Evolutionary conservation across 2,888 invertebrate genomes (phyloP), one percentile per base, ranked within the genome.

Genomic region (Leptinotarsa tumamoca): DNA sequence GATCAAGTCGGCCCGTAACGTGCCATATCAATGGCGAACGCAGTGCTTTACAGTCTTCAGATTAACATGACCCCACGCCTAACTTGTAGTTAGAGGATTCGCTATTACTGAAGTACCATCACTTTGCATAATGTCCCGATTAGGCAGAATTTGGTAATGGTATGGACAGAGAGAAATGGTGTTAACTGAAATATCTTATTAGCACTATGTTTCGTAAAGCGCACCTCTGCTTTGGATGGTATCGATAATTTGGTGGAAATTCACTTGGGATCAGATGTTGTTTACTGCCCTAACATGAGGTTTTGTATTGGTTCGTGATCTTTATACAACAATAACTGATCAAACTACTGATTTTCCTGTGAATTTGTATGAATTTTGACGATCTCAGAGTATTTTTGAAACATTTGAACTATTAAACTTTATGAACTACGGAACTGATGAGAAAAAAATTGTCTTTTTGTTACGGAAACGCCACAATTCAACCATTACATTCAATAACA

Each of bases 1-100:
- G 84, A 86, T 85, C 85, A 27, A 82, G 83, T 82, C 82, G 80
- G 81, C 82, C 83, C 83, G 83, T 84, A 83, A 82, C 82, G 83
- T 82, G 83, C 84, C 83, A 82, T 83, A 85, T 85, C 84, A 83
- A 82, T 82, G 81, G 81, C 81, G 77, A 82, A 82, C 80, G 82
- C 81, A 81, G 77, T 82, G 80, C 82, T 74, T 72, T 54, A 78
- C 75, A 61, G 75, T 78, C 79, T 81, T 80, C 70, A 78, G 76
- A 79, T 80, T 81, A 80, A 78, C 79, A 58, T 75, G 71, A 70
- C 73, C 77, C 68, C 61, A 51, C 68, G 68, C 58, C 76, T 58
- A 74, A 74, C 49, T 72, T 72, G 71, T 68, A 68, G 56, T 68
- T 75, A 76, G 72, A 73, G 68, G 76, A 76, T 54, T 72, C 76